Conservation (phyloP, 1,140 invertebrate genomes). For the Drosophila subpulchrella region DNA sequence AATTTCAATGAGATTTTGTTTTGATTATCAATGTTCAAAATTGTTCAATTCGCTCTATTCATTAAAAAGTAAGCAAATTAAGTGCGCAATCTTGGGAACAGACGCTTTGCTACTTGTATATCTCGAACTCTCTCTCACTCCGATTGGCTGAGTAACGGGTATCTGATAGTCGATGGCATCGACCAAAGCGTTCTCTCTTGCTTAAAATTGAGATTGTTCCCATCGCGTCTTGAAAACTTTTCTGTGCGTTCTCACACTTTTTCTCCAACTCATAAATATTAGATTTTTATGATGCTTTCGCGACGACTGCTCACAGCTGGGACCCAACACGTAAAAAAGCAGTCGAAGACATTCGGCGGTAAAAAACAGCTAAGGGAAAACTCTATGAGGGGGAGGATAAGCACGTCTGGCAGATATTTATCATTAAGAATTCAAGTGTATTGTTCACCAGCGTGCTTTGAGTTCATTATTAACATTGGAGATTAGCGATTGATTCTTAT, state of each 20-base stretch:
- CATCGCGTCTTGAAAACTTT: background rate
- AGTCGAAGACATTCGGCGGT: constrained; percentile 29
- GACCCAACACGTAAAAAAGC: constrained; percentile 45
- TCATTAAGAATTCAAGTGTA: constrained; percentile 20
- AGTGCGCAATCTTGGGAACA: too few species aligned
- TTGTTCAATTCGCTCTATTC: too few species aligned
- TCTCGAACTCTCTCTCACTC: too few species aligned
- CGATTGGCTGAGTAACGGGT: too few species aligned
- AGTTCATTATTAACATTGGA: constrained; percentile 22
- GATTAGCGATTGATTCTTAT: constrained; percentile 5
- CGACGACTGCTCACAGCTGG: constrained; percentile 49
- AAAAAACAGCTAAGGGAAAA: background rate
- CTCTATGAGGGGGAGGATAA: background rate
- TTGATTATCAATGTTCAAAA: too few species aligned
- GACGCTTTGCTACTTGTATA: too few species aligned
- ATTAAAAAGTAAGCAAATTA: too few species aligned
- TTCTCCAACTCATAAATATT: constrained; percentile 63
- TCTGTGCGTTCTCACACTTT: background rate
- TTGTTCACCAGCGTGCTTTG: constrained; percentile 14
- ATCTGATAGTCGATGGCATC: too few species aligned
- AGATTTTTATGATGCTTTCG: constrained; percentile 55
- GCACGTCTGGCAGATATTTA: constrained; percentile 30
- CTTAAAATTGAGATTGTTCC: background rate
- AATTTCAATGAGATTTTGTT: too few species aligned
- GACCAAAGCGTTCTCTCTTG: too few species aligned